Evolutionary conservation across 2,797 vertebrate genomes (phyloP).

Genomic region (Luscinia luscinia): DNA sequence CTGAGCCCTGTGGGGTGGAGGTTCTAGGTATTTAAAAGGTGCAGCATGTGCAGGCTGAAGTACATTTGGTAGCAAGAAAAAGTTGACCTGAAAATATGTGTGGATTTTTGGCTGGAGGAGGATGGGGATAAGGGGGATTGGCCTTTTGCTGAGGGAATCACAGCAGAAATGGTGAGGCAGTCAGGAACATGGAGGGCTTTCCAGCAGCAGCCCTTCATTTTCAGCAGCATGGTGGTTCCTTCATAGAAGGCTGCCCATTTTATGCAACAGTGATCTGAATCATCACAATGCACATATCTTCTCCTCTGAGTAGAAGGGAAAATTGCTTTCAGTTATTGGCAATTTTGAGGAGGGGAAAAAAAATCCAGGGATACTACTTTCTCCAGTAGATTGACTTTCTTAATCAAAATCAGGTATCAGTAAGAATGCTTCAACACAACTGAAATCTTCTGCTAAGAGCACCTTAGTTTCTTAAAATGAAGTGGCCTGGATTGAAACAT

Average conservation of each 20-base stretch:
- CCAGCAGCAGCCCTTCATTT: neutral
- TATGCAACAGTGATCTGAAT: neutral
- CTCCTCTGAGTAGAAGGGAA: neutral
- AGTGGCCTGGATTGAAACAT: neutral
- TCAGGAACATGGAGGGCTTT: neutral
- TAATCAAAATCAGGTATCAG: neutral
- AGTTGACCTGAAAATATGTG: neutral
- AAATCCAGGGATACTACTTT: neutral
- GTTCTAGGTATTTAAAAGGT: neutral
- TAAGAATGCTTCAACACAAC: neutral
- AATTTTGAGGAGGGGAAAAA: neutral
- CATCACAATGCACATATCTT: neutral
- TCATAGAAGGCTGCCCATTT: neutral
- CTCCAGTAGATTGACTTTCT: neutral
- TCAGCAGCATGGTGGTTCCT: neutral
- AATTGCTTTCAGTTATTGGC: neutral
- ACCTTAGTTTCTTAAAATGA: neutral
- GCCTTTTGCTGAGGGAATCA: neutral
- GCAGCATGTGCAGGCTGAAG: neutral
- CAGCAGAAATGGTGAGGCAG: neutral
- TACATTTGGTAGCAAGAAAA: neutral
- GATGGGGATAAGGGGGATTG: neutral
- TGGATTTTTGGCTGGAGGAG: neutral
- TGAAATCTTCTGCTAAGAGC: neutral
- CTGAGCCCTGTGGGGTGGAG: neutral